Conservation (phyloP, 2,888 invertebrate genomes). For the Temnothorax rugatulus region DNA sequence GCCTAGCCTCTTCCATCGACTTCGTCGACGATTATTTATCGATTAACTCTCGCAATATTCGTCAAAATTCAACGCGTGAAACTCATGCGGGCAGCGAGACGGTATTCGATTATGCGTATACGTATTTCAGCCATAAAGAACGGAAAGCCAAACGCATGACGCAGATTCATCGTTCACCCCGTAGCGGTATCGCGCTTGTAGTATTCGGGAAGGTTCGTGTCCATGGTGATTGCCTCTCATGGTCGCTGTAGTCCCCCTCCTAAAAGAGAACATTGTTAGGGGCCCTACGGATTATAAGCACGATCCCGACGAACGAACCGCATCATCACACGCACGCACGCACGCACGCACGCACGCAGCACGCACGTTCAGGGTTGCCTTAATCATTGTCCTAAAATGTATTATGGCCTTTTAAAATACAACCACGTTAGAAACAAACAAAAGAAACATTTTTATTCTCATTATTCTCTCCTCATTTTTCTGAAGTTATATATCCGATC, state of each 20-base stretch:
- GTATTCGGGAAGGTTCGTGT: conserved; percentile 33
- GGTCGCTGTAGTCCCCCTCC: conserved; percentile 26
- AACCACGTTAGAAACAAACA: neutral
- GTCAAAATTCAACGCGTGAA: neutral
- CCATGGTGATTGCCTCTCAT: conserved; percentile 45
- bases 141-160: neutral
- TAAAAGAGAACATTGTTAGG: conserved; percentile 42
- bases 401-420: neutral
- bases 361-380: neutral
- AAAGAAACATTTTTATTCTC: neutral
- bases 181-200: conserved; percentile 20
- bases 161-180: neutral
- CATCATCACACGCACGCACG: neutral
- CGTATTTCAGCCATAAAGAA: neutral
- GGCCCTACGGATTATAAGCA: conserved; percentile 31
- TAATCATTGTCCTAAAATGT: neutral
- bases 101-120: no score
- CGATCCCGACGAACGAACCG: conserved; percentile 34
- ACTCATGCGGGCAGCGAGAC: neutral
- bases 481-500: neutral
- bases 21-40: conserved; percentile 18
- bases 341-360: conserved; percentile 5
- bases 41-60: conserved; percentile 1
- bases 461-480: neutral
- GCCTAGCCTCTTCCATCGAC: conserved; percentile 51